phyloP scores from a whole-genome alignment of 92 coral and sea anemone species.

The Epizoanthus stellaris region DNA sequence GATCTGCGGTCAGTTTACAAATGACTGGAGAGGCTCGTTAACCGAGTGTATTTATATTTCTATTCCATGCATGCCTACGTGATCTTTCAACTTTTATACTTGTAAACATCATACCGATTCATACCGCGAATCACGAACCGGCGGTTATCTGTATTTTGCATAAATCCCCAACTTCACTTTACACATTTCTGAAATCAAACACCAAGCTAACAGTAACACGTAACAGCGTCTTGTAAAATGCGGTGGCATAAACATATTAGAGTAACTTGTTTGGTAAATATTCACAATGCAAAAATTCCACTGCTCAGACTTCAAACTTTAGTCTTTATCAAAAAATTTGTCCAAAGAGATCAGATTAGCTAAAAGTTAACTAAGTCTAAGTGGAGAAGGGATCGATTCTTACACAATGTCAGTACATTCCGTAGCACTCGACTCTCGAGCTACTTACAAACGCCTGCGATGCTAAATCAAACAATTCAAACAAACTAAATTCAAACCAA shows the following conservation, averaged over 20 bases:
- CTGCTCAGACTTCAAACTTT: neutral
- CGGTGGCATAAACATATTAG: neutral
- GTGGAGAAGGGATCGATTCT: no score
- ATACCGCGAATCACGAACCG: neutral
- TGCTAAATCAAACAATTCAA: neutral
- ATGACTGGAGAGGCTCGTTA: neutral
- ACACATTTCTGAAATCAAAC: slow-evolving; percentile 21
- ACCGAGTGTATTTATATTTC: neutral
- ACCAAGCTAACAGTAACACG: no score
- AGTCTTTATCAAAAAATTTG: no score
- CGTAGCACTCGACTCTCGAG: no score
- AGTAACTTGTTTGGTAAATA: slow-evolving; percentile 16
- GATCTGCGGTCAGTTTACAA: neutral
- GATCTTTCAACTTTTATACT: neutral
- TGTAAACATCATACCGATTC: neutral
- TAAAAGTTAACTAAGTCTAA: no score
- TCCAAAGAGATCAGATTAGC: no score
- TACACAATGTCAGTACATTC: no score
- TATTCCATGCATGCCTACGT: neutral
- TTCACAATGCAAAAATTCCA: slow-evolving; percentile 6
- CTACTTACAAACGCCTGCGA: neutral
- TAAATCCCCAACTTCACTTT: neutral
- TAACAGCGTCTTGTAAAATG: neutral
- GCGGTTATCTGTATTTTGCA: no score
- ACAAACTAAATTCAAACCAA: neutral